Percentiles rank a stretch among this genome's conserved stretches.
These are phyloP conservation scores for Chiloscyllium plagiosum DNA, from an alignment of 2,113 vertebrate species.

Conservation along the genomic window DNA sequence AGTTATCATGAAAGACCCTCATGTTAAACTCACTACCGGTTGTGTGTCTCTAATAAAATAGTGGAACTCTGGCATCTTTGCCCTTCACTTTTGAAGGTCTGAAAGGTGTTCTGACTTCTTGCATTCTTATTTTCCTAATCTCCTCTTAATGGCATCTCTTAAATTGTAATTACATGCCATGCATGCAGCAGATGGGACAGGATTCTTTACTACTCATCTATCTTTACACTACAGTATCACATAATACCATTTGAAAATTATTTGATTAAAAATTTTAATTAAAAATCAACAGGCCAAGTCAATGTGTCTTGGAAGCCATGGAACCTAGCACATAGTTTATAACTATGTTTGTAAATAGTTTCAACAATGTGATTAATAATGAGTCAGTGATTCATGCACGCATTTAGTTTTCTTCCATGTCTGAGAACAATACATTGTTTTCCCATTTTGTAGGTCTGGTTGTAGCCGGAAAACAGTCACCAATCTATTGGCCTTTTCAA, in stretches of 20 bases:
- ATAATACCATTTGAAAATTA: neutral
- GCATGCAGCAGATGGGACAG: neutral
- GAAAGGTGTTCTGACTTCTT: no score
- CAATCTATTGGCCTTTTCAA: neutral
- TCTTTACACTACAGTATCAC: neutral
- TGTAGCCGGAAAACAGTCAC: neutral
- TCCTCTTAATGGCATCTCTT: neutral
- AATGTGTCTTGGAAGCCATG: neutral
- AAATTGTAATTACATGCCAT: neutral
- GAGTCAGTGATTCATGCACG: neutral
- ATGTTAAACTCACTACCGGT: no score
- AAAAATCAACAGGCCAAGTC: neutral
- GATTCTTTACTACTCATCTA: neutral
- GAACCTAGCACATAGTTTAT: neutral
- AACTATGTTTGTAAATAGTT: neutral
- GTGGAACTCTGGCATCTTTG: no score
- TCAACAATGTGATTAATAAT: neutral
- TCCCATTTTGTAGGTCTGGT: neutral
- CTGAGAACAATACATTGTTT: neutral
- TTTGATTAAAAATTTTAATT: neutral
- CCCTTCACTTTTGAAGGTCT: no score
- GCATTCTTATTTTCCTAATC: neutral
- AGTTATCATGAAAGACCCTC: no score
- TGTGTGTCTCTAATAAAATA: no score
- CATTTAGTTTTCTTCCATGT: neutral